These are phyloP conservation scores for Chloroclysta siterata DNA, from an alignment of 2,888 invertebrate species.

Conservation along the genomic window DNA sequence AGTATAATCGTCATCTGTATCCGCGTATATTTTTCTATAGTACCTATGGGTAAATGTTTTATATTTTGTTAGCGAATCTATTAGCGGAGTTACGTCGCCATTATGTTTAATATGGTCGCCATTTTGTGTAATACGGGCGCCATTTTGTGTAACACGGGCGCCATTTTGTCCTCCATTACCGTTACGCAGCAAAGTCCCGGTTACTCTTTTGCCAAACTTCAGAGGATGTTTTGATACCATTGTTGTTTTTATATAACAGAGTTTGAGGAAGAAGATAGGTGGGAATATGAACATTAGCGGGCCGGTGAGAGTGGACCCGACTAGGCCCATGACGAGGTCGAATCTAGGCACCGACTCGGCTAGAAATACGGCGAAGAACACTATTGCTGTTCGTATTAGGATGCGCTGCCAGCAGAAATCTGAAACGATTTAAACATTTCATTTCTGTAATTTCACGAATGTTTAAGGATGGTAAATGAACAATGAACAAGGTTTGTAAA, in stretches of 20 bases:
- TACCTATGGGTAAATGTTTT: conserved; percentile 61
- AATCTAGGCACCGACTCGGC: conserved; percentile 94
- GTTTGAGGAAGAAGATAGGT: conserved; percentile 91
- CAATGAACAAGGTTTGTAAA: too few relatives aligned
- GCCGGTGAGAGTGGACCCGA: conserved; percentile 93
- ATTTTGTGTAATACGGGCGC: conserved; percentile 12
- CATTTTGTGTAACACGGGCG: conserved; percentile 4
- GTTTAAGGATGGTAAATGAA: too few relatives aligned
- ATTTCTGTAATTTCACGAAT: too few relatives aligned
- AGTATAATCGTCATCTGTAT: conserved; percentile 53
- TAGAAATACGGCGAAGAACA: conserved; percentile 89
- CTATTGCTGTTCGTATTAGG: conserved; percentile 88
- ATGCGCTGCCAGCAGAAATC: conserved; percentile 91
- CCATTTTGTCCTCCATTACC: conserved; percentile 21
- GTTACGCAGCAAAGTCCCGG: conserved; percentile 9
- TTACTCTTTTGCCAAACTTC: conserved; percentile 24
- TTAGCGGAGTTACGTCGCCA: conserved; percentile 57
- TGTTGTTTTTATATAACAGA: conserved; percentile 80
- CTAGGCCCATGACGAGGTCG: conserved; percentile 93
- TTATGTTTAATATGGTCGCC: conserved; percentile 8
- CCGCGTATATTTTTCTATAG: conserved; percentile 39
- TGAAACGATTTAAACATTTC: conserved; percentile 68
- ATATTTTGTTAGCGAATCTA: conserved; percentile 55
- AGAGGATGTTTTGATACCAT: conserved; percentile 39
- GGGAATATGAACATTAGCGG: conserved; percentile 94